phyloP scores from a whole-genome alignment of 2,113 vertebrate species.

The Hiodon alosoides region DNA sequence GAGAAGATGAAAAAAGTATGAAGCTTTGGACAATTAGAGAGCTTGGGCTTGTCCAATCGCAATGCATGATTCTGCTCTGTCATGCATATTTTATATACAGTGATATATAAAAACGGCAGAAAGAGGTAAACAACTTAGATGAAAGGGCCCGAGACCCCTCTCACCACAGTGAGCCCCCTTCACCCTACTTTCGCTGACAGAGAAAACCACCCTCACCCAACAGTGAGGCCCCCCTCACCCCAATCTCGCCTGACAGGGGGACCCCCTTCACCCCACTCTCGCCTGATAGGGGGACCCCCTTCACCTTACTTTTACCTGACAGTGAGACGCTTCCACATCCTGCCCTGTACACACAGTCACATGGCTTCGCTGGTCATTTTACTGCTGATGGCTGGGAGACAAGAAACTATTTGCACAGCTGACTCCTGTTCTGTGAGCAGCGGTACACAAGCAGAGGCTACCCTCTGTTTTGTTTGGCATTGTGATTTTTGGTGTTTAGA shows the following conservation, averaged over 20 bases:
- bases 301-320: too few relatives aligned
- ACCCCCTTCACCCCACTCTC: too few relatives aligned
- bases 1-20: conserved; percentile 5
- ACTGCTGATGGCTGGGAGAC: too few relatives aligned
- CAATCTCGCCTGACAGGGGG: too few relatives aligned
- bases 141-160: neutral
- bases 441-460: conserved; percentile 64
- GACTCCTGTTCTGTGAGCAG: conserved; percentile 63
- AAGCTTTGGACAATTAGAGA: conserved; percentile 14
- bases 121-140: conserved; percentile 39
- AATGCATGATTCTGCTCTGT: conserved; percentile 42
- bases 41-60: conserved; percentile 42
- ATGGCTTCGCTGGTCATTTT: too few relatives aligned
- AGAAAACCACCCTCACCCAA: too few relatives aligned
- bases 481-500: conserved; percentile 68
- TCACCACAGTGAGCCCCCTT: too few relatives aligned
- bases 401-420: conserved; percentile 65
- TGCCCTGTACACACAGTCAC: too few relatives aligned
- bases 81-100: conserved; percentile 44
- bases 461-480: conserved; percentile 57
- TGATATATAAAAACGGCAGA: conserved; percentile 36
- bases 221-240: too few relatives aligned
- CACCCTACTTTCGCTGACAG: too few relatives aligned
- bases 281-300: too few relatives aligned
- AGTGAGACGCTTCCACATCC: too few relatives aligned